Conservation (phyloP, 2,888 invertebrate genomes). For the Eurois occulta region DNA sequence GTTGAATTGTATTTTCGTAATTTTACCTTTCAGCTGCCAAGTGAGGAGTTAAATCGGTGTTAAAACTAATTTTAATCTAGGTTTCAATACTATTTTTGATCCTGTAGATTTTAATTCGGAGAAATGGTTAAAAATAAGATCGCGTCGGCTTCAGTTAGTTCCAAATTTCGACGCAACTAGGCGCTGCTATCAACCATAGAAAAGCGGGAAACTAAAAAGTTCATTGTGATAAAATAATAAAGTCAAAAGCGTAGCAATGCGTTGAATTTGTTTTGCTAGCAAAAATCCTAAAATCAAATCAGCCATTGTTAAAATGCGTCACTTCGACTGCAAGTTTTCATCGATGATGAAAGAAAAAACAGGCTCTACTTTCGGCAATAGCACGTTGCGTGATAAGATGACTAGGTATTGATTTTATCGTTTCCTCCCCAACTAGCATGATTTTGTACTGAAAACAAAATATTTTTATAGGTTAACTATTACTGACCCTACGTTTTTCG, state of each 20-base stretch:
- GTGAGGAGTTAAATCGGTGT: slow-evolving; percentile 65
- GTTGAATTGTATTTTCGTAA: slow-evolving; percentile 67
- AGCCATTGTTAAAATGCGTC: background rate
- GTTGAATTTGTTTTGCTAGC: slow-evolving; percentile 36
- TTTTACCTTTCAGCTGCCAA: slow-evolving; percentile 35
- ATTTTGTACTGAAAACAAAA: background rate
- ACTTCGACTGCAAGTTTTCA: background rate
- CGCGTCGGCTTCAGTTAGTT: slow-evolving; percentile 76
- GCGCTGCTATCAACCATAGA: slow-evolving; percentile 70
- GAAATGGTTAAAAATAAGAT: slow-evolving; percentile 68
- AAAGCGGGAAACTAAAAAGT: slow-evolving; percentile 83
- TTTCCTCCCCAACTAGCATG: background rate
- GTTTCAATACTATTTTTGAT: slow-evolving; percentile 17
- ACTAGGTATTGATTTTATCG: slow-evolving; percentile 47
- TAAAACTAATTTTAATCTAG: slow-evolving; percentile 68
- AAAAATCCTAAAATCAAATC: slow-evolving; percentile 15
- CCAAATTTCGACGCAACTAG: slow-evolving; percentile 71
- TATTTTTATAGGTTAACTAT: too few relatives aligned
- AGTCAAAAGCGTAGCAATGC: background rate
- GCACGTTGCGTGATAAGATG: background rate
- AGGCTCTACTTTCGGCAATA: slow-evolving; percentile 1
- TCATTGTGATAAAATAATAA: slow-evolving; percentile 38
- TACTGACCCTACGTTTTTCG: background rate
- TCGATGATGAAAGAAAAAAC: slow-evolving; percentile 1
- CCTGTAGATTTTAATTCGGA: slow-evolving; percentile 37